A percentile compares a stretch with the other conserved stretches of the same genome.
Evolutionary conservation across 2,113 vertebrate species (phyloP).

Genomic region (Bombycilla garrulus): DNA sequence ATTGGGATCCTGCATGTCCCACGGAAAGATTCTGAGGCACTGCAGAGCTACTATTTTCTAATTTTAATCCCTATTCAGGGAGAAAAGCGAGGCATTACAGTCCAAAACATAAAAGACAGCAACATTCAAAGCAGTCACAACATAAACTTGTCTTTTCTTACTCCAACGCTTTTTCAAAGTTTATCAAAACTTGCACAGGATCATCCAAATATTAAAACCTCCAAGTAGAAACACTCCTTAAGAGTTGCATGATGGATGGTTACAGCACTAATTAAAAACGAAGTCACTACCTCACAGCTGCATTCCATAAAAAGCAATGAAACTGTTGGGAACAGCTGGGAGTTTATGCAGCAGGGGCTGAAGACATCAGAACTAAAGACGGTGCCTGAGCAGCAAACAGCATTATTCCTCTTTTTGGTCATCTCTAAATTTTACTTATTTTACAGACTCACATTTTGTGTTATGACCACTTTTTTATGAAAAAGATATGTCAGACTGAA

Average conservation of each 20-base stretch:
- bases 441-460: background rate
- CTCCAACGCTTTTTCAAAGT: background rate
- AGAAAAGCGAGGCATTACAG: background rate
- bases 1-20: background rate
- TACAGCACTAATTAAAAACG: background rate
- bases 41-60: background rate
- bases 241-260: background rate
- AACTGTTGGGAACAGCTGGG: background rate
- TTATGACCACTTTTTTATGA: background rate
- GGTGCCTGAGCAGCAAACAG: background rate
- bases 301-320: slow-evolving; percentile 13
- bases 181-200: background rate
- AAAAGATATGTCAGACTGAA: background rate
- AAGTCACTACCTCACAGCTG: background rate
- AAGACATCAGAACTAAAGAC: background rate
- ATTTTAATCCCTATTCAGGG: background rate
- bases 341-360: background rate
- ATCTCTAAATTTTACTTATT: background rate
- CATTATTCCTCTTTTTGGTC: background rate
- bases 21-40: background rate
- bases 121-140: background rate
- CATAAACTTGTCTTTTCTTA: background rate
- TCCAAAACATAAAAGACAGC: background rate
- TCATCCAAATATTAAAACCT: background rate
- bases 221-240: background rate